A percentile compares a stretch with the other conserved stretches of the same genome.
phyloP scores from a whole-genome alignment of 2,888 invertebrate species.

The Cosmopolites sordidus region DNA sequence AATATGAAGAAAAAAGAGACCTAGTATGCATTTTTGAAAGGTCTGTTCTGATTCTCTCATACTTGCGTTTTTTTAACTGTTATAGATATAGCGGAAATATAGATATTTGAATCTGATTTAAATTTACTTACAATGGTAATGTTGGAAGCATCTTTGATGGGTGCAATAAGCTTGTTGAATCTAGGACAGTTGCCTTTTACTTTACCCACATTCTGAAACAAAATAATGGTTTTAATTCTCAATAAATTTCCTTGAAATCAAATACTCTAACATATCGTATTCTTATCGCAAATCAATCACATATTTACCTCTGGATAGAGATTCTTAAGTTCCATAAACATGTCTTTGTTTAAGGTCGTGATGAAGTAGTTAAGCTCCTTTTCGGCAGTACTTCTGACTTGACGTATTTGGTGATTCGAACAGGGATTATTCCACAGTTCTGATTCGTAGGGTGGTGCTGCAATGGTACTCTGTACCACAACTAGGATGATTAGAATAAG shows the following conservation, averaged over 20 bases:
- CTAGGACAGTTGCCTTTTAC: conserved; percentile 27
- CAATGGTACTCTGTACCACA: conserved; percentile 22
- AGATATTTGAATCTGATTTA: too few species aligned
- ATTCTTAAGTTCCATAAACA: conserved; percentile 27
- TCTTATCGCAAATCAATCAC: too few species aligned
- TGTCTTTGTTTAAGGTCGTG: conserved; percentile 23
- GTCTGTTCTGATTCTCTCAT: too few species aligned
- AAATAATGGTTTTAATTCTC: too few species aligned
- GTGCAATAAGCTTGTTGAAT: conserved; percentile 23
- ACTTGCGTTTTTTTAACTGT: too few species aligned
- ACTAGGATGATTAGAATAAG: conserved; percentile 25
- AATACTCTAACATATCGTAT: too few species aligned
- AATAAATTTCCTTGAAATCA: too few species aligned
- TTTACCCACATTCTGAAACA: conserved; percentile 11
- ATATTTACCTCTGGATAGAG: conserved; percentile 29
- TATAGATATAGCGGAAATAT: too few species aligned
- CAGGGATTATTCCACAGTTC: conserved; percentile 36
- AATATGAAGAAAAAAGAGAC: too few species aligned
- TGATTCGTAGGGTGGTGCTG: conserved; percentile 25
- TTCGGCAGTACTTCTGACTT: conserved; percentile 33
- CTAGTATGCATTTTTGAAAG: too few species aligned
- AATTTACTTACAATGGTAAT: conserved; percentile 24
- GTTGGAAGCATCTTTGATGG: conserved; percentile 21
- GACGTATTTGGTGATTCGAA: conserved; percentile 28
- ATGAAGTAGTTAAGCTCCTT: conserved; percentile 31